phyloP scores from a whole-genome alignment of 2,888 invertebrate genomes.

The Morinoia aosen region DNA sequence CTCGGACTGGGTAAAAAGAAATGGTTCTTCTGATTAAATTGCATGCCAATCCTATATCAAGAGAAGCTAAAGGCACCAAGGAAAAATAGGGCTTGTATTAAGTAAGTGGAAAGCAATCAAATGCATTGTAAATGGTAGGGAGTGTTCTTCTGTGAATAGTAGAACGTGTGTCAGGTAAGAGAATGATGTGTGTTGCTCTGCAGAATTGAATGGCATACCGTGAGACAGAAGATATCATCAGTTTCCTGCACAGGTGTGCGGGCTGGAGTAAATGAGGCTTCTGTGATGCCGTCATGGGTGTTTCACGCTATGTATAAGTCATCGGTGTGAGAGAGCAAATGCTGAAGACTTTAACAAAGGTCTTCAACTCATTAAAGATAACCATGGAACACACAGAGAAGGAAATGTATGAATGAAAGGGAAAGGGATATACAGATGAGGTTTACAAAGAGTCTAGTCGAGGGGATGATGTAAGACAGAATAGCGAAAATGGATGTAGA shows the following conservation, averaged over 20 bases:
- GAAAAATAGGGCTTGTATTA: not conserved
- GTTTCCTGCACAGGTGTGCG: not conserved
- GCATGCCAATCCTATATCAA: too few relatives aligned
- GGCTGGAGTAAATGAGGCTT: not conserved
- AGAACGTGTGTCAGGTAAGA: not conserved
- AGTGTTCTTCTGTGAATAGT: not conserved
- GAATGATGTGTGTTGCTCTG: not conserved
- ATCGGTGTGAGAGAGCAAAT: too few relatives aligned
- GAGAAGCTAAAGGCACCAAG: not conserved
- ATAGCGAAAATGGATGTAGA: too few relatives aligned
- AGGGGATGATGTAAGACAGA: too few relatives aligned
- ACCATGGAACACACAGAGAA: too few relatives aligned
- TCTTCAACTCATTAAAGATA: too few relatives aligned
- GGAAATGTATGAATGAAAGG: too few relatives aligned
- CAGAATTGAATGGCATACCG: not conserved
- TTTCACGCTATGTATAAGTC: not conserved
- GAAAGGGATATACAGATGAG: too few relatives aligned
- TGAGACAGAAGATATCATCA: not conserved
- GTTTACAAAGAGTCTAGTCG: too few relatives aligned
- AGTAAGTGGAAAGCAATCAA: not conserved
- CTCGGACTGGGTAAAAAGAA: too few relatives aligned
- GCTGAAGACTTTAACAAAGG: too few relatives aligned
- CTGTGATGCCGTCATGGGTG: not conserved
- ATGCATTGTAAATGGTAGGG: not conserved
- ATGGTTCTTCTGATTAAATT: too few relatives aligned